A percentile compares a stretch with the other conserved stretches of the same genome.
phyloP scores from a whole-genome alignment of 2,113 vertebrate genomes.

The Hippocampus abdominalis region DNA sequence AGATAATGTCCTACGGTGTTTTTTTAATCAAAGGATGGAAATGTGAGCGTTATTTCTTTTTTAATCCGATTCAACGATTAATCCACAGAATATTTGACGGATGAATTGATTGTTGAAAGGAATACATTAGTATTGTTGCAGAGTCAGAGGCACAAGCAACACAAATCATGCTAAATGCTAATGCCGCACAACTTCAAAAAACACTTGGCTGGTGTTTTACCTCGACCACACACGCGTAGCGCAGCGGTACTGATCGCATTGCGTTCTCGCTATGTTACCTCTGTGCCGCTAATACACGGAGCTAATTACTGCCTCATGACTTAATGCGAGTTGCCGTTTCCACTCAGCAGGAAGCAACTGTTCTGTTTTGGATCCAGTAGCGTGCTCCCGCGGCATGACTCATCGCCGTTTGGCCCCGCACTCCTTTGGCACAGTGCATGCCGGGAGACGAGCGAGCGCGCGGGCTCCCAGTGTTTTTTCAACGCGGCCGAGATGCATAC shows the following conservation, averaged over 20 bases:
- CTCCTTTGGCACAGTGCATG: constrained; percentile 21
- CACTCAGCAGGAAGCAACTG: constrained; percentile 65
- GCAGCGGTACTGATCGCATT: neutral
- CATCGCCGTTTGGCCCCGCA: constrained; percentile 37
- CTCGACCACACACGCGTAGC: constrained; percentile 5
- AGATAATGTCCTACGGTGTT: no score
- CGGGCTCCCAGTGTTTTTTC: constrained; percentile 22
- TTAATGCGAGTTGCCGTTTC: constrained; percentile 65
- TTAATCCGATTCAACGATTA: no score
- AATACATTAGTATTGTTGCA: constrained; percentile 49
- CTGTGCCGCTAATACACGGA: constrained; percentile 50
- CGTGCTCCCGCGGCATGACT: constrained; percentile 60
- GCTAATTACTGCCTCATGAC: constrained; percentile 66
- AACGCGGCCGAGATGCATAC: constrained; percentile 19
- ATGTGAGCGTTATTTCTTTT: no score
- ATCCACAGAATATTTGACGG: neutral
- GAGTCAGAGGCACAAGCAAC: no score
- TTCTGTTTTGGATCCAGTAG: constrained; percentile 68
- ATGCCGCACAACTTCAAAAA: constrained; percentile 33
- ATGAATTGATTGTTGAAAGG: constrained; percentile 37
- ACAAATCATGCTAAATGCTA: neutral
- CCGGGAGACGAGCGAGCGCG: constrained; percentile 23
- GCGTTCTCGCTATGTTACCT: constrained; percentile 39
- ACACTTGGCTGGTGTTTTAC: constrained; percentile 23
- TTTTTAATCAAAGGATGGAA: no score